Evolutionary conservation across 2,797 vertebrate species (phyloP).

Genomic region (Odontamblyopus rebecca): DNA sequence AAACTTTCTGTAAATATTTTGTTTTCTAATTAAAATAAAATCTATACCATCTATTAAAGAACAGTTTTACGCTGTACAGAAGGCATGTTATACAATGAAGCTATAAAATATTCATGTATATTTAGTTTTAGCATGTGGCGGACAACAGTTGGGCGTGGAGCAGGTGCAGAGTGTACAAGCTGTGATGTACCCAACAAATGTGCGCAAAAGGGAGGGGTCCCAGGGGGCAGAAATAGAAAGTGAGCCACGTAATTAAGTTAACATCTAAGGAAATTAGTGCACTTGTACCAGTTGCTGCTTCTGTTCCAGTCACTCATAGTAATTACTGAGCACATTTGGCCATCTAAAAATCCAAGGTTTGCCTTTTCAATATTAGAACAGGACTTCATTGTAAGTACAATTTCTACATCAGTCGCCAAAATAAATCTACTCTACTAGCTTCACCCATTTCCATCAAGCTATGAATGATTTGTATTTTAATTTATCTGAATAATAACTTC

Average conservation of each 20-base stretch:
- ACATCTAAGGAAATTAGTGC: constrained; percentile 42
- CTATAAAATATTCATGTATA: background rate
- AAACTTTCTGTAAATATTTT: background rate
- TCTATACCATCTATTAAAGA: background rate
- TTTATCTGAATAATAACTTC: background rate
- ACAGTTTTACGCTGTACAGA: background rate
- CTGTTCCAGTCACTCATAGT: constrained; percentile 50
- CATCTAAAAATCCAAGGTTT: background rate
- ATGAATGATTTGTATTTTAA: background rate
- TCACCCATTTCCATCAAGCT: background rate
- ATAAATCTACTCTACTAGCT: background rate
- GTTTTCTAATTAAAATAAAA: background rate
- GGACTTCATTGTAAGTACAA: background rate
- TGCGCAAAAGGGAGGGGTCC: constrained; percentile 6
- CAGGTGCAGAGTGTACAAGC: constrained; percentile 51
- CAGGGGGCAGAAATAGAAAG: constrained; percentile 60
- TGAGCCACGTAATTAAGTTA: constrained; percentile 53
- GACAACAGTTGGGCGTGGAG: constrained; percentile 52
- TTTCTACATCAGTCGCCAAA: background rate
- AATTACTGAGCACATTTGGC: constrained; percentile 20
- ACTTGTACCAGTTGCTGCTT: constrained; percentile 36
- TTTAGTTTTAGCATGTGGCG: constrained; percentile 22
- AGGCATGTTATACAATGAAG: background rate
- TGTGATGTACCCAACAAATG: constrained; percentile 62
- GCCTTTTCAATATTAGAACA: background rate